Conservation (phyloP, 37 sponge, comb jelly and placozoan genomes). For the Ephydatia muelleri region DNA sequence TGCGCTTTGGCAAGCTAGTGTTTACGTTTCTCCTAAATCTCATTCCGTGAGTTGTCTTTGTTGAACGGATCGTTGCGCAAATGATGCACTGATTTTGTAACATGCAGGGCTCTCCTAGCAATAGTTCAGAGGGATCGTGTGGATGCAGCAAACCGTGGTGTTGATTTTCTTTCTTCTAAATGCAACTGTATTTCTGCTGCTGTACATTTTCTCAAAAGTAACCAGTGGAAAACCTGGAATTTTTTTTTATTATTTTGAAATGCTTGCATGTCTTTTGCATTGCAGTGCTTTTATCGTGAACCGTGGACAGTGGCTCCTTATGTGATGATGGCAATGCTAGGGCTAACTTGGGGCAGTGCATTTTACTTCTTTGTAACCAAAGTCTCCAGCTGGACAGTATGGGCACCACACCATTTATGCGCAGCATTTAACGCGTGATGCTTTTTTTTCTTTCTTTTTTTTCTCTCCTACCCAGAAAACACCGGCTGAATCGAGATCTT, state of each 20-base stretch:
- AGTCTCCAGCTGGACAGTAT: slow-evolving; percentile 72
- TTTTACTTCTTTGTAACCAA: slow-evolving; percentile 67
- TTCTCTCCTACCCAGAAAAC: background rate
- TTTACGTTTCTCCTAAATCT: background rate
- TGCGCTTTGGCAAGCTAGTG: background rate
- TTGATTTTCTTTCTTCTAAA: slow-evolving; percentile 65
- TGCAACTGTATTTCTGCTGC: slow-evolving; percentile 39
- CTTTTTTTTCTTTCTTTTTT: too few relatives aligned
- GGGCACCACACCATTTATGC: background rate
- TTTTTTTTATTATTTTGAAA: too few relatives aligned
- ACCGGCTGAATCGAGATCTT: background rate
- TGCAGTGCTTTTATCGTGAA: slow-evolving; percentile 36
- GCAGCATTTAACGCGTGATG: background rate
- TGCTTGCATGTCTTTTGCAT: too few relatives aligned
- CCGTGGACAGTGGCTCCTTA: slow-evolving; percentile 45
- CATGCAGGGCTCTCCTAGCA: slow-evolving; percentile 27
- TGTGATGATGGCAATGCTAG: background rate
- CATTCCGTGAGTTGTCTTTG: background rate
- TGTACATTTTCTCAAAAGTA: slow-evolving; percentile 57
- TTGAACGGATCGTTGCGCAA: background rate
- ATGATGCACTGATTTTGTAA: too few relatives aligned
- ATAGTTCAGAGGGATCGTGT: background rate
- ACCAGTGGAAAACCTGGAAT: too few relatives aligned
- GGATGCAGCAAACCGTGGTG: slow-evolving; percentile 38
- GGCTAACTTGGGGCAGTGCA: slow-evolving; percentile 40